A percentile compares a stretch with the other conserved stretches of the same genome.
phyloP scores from a whole-genome alignment of 1,140 invertebrate genomes.

The Macrobrachium nipponense region DNA sequence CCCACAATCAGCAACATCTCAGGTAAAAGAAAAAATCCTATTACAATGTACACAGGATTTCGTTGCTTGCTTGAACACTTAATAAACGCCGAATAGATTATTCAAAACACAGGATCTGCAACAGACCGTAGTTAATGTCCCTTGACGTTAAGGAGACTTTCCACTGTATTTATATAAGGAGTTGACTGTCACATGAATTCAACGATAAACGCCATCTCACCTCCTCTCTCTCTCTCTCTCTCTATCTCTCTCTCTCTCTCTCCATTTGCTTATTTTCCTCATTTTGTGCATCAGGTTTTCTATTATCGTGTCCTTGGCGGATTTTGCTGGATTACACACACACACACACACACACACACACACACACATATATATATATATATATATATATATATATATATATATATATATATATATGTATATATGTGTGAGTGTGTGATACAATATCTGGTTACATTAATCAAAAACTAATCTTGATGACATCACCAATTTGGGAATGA shows the following conservation, averaged over 20 bases:
- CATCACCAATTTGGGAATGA: background rate
- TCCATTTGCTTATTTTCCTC: background rate
- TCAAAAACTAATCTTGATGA: too few species aligned
- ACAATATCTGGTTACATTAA: too few species aligned
- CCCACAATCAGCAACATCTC: too few species aligned
- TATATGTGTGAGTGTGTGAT: too few species aligned
- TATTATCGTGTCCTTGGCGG: background rate
- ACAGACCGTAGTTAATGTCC: too few species aligned
- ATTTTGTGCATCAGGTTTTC: too few species aligned
- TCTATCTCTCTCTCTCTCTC: conserved; percentile 23
- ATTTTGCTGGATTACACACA: background rate
- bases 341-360: background rate
- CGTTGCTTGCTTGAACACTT: background rate
- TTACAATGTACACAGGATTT: background rate
- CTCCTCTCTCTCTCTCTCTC: conserved; percentile 12
- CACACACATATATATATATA: too few species aligned
- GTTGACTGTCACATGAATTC: background rate
- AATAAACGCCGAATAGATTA: too few species aligned
- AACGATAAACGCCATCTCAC: background rate
- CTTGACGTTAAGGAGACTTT: background rate
- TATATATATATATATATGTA: too few species aligned
- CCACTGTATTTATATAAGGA: background rate
- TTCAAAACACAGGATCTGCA: too few species aligned
- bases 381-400: too few species aligned
- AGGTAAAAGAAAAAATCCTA: too few species aligned